Evolutionary conservation across 2,888 invertebrate species (phyloP), one percentile per base, ranked within the genome.

Genomic region (Brenthis daphne): DNA sequence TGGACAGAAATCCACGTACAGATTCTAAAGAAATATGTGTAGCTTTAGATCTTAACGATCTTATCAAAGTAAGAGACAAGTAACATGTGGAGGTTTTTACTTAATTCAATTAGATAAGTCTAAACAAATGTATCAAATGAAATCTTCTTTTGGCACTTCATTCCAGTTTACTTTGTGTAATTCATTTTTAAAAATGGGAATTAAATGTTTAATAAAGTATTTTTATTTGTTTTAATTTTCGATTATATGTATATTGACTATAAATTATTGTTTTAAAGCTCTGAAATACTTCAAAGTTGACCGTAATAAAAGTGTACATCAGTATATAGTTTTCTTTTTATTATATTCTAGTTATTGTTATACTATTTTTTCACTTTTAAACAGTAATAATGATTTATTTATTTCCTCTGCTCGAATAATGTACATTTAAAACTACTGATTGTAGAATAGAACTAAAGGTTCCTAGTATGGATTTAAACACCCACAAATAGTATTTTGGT

Each of bases 21-120:
- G 93, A 92, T 76, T 90, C 92, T 58, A 93, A 93, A 82, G 93
- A 93, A 87, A 92, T 92, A 82, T 93, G 93, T 85, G 93, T 93
- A 87, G 93, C 90, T 72, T 81, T 93, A 88, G 89, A 93, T 87
- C 92, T 93, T 76, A 87, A 90, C 77, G 93, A 93, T 88, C 93
- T 93, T 81, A 88, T 93, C 79, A 92, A 88, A 90, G 92, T 93
- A 83, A 90, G 84, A 82, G 93, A 93, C 86, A 93, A 93, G 91
- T 92, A 87, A 90, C 84, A 77, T 75, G 78, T 79, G 77, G 75
- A 80, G 75, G 83, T 87, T 86, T 87, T 82, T 85, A 85, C 85
- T 83, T 86, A 86, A 86, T 86, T 85, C 83, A 84, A 83, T 85
- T 87, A 90, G 86, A 84, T 91, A 91, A 90, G 89, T 84, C 86